phyloP scores from a whole-genome alignment of 1,140 invertebrate species.

The Thereuonema tuberculata region DNA sequence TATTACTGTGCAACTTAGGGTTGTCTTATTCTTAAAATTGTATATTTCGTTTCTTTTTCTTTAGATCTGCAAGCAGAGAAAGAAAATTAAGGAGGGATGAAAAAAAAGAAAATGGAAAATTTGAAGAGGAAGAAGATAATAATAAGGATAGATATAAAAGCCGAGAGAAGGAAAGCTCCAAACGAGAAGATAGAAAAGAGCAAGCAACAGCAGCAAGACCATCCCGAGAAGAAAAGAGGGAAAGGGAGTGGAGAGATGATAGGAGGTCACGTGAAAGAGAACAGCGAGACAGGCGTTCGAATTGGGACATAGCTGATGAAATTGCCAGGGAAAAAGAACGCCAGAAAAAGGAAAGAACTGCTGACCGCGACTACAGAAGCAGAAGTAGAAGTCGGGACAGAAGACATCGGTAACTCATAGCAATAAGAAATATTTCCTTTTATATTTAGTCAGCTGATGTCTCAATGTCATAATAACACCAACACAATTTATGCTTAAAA shows the following conservation, averaged over 20 bases:
- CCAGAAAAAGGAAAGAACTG: background rate
- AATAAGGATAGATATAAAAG: slow-evolving; percentile 13
- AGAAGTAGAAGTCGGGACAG: background rate
- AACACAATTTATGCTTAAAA: too few species aligned
- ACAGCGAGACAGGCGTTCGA: background rate
- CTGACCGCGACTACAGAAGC: background rate
- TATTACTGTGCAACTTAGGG: too few species aligned
- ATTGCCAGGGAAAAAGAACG: background rate
- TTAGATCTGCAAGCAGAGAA: slow-evolving; percentile 3
- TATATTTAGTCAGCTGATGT: too few species aligned
- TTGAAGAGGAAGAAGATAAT: slow-evolving; percentile 6
- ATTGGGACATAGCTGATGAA: background rate
- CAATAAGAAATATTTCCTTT: too few species aligned
- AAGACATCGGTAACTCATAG: background rate
- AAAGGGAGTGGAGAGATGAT: background rate
- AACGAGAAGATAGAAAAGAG: background rate
- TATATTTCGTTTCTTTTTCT: too few species aligned
- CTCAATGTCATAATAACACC: too few species aligned
- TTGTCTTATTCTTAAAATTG: too few species aligned
- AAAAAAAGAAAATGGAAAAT: slow-evolving; percentile 9
- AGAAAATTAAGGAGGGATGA: slow-evolving; percentile 2
- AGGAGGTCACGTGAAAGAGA: background rate
- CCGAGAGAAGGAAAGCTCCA: slow-evolving; percentile 25
- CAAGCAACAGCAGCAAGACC: background rate
- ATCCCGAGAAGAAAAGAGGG: background rate